Base-by-base conservation (phyloP, 2,113 vertebrate species). In the Xyrauchen texanus region DNA sequence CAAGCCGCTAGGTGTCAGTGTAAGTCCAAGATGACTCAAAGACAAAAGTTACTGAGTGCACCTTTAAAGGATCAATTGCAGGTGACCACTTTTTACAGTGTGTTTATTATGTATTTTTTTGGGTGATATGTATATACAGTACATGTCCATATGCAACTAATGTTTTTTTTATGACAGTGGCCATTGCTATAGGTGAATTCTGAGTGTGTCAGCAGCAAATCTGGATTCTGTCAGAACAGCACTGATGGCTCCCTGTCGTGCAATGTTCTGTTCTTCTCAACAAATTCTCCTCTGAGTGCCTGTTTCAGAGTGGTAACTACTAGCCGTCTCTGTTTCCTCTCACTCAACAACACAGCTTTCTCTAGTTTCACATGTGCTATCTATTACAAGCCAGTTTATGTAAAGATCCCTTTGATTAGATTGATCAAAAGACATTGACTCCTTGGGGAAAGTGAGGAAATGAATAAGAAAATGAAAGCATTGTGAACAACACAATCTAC, bases 291-390 rank as follows among this genome's bases (percentile, higher is more conserved):
- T 5, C 93, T 96, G 8, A 88, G 91, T 68, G 88, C 89, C 85
- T 96, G 95, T 85, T 98, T 96, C 83, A 87, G 65, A 83, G 94
- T 96, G 86, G 94, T 95, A 89, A 94, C 93, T 92, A 61, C 45
- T 66, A 10, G 13, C 44, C 13, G 21, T 15, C 60, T 52, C 13
- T n/a, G 4, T 74, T 63, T 8, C 8, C 16, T 46, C 42, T 15
- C 53, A 45, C 34, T 60, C 46, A 51, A 11, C 9, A 21, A 3
- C 21, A 34, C 21, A 34, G 9, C 44, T 62, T 62, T 51, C 15
- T 62, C 47, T 58, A n/a, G 47, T 34, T 53, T 34, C 10, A 76
- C 73, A 65, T 76, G 47, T 76, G 73, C 49, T 73, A 73, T 46
- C 63, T 74, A 45, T 46, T 80, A 52, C 64, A 69, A 51, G 42